phyloP scores from a whole-genome alignment of 2,797 vertebrate species.

The Pseudochirops cupreus region DNA sequence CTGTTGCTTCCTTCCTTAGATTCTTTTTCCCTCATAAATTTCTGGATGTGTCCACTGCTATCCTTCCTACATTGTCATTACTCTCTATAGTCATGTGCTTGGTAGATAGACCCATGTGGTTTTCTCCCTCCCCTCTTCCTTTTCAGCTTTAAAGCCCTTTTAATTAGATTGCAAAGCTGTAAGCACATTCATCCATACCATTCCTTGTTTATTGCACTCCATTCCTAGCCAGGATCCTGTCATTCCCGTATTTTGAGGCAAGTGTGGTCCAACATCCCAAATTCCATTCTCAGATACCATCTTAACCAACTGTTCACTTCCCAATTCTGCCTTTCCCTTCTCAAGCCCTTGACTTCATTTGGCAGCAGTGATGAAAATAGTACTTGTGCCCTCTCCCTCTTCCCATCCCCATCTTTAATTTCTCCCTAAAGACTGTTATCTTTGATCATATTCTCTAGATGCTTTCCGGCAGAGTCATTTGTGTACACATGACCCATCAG shows the following conservation, averaged over 20 bases:
- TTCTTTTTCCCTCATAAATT: not conserved
- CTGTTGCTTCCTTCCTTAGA: not conserved
- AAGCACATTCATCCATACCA: not conserved
- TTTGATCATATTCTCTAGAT: not conserved
- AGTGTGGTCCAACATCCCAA: not conserved
- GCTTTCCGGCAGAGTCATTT: not conserved
- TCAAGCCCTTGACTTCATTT: not conserved
- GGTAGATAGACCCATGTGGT: not conserved
- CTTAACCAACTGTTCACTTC: not conserved
- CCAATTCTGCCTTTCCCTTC: not conserved
- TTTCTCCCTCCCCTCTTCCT: not conserved
- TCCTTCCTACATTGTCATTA: not conserved
- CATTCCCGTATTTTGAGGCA: not conserved
- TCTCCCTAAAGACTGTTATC: not conserved
- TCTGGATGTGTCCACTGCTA: not conserved
- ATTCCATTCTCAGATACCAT: not conserved
- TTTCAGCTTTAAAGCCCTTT: not conserved
- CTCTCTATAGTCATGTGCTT: not conserved
- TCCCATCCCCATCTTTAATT: not conserved
- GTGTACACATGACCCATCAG: not conserved
- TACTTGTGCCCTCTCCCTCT: not conserved
- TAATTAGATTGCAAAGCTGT: not conserved
- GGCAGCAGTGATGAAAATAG: not conserved
- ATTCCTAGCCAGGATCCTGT: not conserved
- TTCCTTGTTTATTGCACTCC: conserved; percentile 1